Base-by-base conservation (phyloP, 2,797 vertebrate genomes). In the Anniella stebbinsi region DNA sequence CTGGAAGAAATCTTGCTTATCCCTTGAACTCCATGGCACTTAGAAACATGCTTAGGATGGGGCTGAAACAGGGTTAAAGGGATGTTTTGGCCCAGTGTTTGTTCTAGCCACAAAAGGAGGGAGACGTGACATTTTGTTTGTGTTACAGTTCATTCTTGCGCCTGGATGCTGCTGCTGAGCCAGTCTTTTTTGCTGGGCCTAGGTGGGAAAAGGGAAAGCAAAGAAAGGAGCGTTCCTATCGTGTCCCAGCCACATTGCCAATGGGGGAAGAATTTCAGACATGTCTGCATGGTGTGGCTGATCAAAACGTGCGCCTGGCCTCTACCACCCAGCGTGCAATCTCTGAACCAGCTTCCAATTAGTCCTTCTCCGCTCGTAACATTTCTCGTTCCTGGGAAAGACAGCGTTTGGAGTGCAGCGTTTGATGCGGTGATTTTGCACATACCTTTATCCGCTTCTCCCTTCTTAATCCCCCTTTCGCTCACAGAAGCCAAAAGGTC, bases 401-500 rank as follows among this genome's bases (percentile, higher is more conserved):
- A 95, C 96, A 95, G 94, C 95, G 91, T 95, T 96, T 51, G 54
- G 94, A 94, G 95, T 93, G 94, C 94, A 95, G 96, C 96, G 95
- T 63, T 95, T 95, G 95, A 96, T 94, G 95, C 94, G 91, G 94
- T 95, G 96, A 96, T 96, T 96, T 94, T 96, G 96, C 95, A 95
- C 96, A 96, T 96, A 96, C 95, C 95, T 96, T 96, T 96, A 96
- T 96, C 93, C 92, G 94, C 96, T 95, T 96, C 87, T 86, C 95
- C 95, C 94, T 96, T 95, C 96, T 91, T 96, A 96, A 96, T 96
- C 96, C 96, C 96, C 96, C 95, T 94, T 96, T 95, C 33, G 21
- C 95, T 95, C 95, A 95, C 94, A 95, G 96, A 96, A 96, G 96
- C 96, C 96, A 96, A 96, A 96, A 96, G 96, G 96, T 96, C 96